Evolutionary conservation across 2,113 vertebrate genomes (phyloP).

Genomic region (Gopherus flavomarginatus): DNA sequence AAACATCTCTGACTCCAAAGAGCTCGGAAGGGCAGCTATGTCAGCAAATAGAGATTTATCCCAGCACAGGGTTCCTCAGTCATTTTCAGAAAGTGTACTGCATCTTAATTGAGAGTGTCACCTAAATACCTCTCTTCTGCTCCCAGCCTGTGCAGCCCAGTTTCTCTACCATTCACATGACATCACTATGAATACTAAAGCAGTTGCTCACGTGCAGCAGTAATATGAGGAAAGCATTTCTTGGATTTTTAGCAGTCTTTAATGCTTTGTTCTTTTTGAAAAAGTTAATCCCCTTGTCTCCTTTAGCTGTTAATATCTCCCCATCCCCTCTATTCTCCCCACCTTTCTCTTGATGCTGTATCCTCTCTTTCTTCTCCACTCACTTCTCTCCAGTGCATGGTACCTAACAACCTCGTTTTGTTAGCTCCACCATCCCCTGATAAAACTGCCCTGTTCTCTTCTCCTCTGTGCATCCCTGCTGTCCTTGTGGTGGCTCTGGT

Average conservation of each 20-base stretch:
- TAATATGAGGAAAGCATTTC: slow-evolving; percentile 17
- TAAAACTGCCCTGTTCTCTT: not conserved
- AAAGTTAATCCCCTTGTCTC: not conserved
- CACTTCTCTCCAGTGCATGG: not conserved
- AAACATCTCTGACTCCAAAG: not conserved
- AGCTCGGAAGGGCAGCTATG: not conserved
- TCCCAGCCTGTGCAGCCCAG: not conserved
- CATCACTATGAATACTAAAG: not conserved
- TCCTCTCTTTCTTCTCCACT: not conserved
- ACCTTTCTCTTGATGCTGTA: slow-evolving; percentile 1
- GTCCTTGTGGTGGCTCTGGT: not conserved
- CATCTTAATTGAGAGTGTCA: not conserved
- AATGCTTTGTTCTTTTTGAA: not conserved
- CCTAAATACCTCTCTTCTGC: not conserved
- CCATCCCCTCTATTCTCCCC: not conserved
- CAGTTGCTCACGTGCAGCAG: not conserved
- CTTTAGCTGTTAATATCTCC: not conserved
- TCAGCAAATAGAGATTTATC: not conserved
- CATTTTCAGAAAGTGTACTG: not conserved
- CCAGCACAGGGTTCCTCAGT: not conserved
- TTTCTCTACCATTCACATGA: not conserved
- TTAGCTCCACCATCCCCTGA: not conserved
- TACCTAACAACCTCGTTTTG: not conserved
- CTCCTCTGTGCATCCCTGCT: not conserved
- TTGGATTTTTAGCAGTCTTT: not conserved